Evolutionary conservation across 2,888 invertebrate genomes (phyloP).

Genomic region (Macrosiphum euphorbiae): DNA sequence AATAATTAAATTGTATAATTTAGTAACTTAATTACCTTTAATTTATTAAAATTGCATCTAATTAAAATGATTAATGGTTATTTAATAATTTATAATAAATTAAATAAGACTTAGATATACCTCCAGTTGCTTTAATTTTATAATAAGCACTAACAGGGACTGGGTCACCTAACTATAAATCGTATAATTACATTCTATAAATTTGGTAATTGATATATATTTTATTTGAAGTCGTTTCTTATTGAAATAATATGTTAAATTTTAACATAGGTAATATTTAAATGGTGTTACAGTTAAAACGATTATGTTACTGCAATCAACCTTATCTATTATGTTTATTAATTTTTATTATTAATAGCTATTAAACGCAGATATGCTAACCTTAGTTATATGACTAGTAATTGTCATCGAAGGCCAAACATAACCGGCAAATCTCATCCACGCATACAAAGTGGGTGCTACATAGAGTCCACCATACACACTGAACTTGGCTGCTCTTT

Average conservation of each 20-base stretch:
- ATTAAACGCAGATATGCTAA: constrained; percentile 68
- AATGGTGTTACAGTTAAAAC: background rate
- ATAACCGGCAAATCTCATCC: constrained; percentile 78
- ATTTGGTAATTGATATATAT: background rate
- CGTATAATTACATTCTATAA: background rate
- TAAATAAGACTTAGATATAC: background rate
- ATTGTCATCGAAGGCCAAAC: constrained; percentile 82
- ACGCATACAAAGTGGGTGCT: constrained; percentile 68
- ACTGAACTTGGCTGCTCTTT: constrained; percentile 66
- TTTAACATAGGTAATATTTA: background rate
- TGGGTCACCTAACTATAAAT: background rate
- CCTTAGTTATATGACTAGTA: constrained; percentile 81
- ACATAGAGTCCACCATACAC: constrained; percentile 68
- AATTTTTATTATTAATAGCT: background rate
- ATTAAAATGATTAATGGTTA: background rate
- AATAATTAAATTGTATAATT: background rate
- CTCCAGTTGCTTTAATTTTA: background rate
- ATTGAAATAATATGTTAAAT: background rate
- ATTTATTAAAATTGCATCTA: background rate
- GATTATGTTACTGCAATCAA: background rate
- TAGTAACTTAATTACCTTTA: background rate
- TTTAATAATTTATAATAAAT: background rate
- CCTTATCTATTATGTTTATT: background rate
- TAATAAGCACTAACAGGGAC: background rate
- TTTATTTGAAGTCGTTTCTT: background rate